Percentiles rank a stretch among this genome's conserved stretches.
Evolutionary conservation across 2,797 vertebrate genomes (phyloP).

Genomic region (Discoglossus pictus): DNA sequence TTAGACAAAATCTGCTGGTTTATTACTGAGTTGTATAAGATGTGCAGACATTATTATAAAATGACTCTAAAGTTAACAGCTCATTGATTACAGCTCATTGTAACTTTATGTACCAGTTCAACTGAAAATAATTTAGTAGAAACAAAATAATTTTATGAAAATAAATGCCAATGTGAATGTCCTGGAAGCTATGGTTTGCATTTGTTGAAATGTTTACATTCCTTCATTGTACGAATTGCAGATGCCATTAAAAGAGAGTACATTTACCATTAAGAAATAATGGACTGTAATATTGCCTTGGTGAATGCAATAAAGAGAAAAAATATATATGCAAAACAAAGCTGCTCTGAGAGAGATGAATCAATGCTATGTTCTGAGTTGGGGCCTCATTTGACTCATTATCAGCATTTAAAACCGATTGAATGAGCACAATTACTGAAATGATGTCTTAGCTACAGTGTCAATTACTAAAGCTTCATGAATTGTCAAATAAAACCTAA

Average conservation of each 20-base stretch:
- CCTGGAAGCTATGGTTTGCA: conserved; percentile 32
- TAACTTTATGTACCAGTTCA: conserved; percentile 25
- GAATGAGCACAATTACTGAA: conserved; percentile 7
- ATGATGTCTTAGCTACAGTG: not conserved
- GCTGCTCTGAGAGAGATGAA: conserved; percentile 14
- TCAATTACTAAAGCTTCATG: conserved; percentile 1
- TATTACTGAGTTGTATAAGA: no score
- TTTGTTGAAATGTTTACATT: conserved; percentile 20
- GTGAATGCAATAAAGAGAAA: conserved; percentile 7
- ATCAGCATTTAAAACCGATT: conserved; percentile 20
- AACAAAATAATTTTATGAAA: not conserved
- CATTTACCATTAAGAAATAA: conserved; percentile 31
- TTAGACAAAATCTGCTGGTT: no score
- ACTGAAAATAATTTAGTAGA: conserved; percentile 13
- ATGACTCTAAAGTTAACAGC: conserved; percentile 9
- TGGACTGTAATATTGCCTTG: conserved; percentile 18
- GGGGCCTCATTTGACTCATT: conserved; percentile 13
- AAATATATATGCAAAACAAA: conserved; percentile 33
- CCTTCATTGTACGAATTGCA: conserved; percentile 26
- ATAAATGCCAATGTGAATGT: conserved; percentile 23
- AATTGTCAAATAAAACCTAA: not conserved
- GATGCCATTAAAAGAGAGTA: conserved; percentile 29
- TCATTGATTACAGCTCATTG: conserved; percentile 8
- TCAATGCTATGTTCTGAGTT: conserved; percentile 11
- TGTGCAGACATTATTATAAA: no score